Percentiles rank a stretch among this genome's conserved stretches.
Evolutionary conservation across 2,888 invertebrate species (phyloP).

Genomic region (Acanthosepion lycidas): DNA sequence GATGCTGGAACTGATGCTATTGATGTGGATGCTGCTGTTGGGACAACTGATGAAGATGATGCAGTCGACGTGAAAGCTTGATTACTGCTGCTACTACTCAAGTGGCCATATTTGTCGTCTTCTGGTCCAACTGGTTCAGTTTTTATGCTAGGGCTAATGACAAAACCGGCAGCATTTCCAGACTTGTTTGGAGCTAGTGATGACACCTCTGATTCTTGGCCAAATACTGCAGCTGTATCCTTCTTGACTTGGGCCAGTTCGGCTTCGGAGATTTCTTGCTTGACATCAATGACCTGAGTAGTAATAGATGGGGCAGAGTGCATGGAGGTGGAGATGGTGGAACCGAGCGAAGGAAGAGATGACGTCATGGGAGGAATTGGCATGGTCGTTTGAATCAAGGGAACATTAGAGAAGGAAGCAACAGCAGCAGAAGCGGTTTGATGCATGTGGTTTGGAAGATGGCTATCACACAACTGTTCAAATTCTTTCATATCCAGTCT

Average conservation of each 20-base stretch:
- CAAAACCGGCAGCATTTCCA: conserved; percentile 38
- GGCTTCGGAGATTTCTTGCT: conserved; percentile 37
- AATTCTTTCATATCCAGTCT: conserved; percentile 43
- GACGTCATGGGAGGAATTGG: not conserved
- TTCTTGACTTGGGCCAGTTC: conserved; percentile 41
- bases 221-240: conserved; percentile 35
- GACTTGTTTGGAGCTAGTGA: not conserved
- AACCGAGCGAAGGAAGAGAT: not conserved
- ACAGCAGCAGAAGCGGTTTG: not conserved
- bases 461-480: conserved; percentile 42
- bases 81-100: conserved; percentile 24
- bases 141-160: conserved; percentile 36
- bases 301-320: conserved; percentile 38
- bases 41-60: not conserved
- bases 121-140: conserved; percentile 41
- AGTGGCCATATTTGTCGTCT: conserved; percentile 8
- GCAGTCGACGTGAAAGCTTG: not conserved
- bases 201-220: not conserved
- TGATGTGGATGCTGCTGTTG: not conserved
- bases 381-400: not conserved
- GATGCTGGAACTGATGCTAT: not conserved
- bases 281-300: conserved; percentile 43
- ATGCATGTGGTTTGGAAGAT: conserved; percentile 36
- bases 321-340: not conserved
- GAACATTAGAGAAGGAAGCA: not conserved